These are phyloP conservation scores for Chesias legatella DNA, from an alignment of 2,888 invertebrate genomes.

Conservation along the genomic window DNA sequence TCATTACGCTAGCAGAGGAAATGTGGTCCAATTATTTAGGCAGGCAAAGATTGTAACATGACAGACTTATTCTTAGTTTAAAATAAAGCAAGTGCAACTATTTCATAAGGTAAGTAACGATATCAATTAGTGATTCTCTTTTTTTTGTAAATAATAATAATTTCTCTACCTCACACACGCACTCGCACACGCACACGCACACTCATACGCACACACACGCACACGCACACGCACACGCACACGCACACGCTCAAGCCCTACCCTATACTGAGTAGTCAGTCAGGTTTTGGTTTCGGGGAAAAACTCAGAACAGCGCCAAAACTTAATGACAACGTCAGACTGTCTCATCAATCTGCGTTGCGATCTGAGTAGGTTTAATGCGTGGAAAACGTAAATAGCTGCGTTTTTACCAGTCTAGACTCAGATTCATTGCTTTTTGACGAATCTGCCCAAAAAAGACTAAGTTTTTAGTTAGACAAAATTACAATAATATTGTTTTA, in stretches of 20 bases:
- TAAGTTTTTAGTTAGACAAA: constrained; percentile 7
- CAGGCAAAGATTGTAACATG: too few species aligned
- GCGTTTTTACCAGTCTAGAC: constrained; percentile 27
- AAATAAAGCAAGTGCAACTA: too few species aligned
- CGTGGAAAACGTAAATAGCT: constrained; percentile 10
- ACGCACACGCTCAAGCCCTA: too few species aligned
- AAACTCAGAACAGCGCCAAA: constrained; percentile 53
- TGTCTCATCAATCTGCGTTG: constrained; percentile 67
- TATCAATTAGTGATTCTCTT: too few species aligned
- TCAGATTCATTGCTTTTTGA: constrained; percentile 17
- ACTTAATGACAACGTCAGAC: constrained; percentile 74
- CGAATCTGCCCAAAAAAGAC: constrained; percentile 4
- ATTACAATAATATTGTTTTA: constrained; percentile 1
- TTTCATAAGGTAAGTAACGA: too few species aligned
- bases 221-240: too few species aligned
- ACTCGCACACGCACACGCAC: too few species aligned
- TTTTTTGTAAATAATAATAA: too few species aligned
- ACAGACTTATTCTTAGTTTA: too few species aligned
- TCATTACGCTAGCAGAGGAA: constrained; percentile 72
- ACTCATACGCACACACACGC: too few species aligned
- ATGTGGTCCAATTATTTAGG: constrained; percentile 71
- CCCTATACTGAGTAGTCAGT: constrained; percentile 2
- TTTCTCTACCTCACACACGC: too few species aligned
- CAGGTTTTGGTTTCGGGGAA: constrained; percentile 42
- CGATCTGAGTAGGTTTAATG: constrained; percentile 24